Evolutionary conservation across 1,140 invertebrate species (phyloP), one percentile per base, ranked within the genome.

Genomic region (Trachymyrmex cornetzi): DNA sequence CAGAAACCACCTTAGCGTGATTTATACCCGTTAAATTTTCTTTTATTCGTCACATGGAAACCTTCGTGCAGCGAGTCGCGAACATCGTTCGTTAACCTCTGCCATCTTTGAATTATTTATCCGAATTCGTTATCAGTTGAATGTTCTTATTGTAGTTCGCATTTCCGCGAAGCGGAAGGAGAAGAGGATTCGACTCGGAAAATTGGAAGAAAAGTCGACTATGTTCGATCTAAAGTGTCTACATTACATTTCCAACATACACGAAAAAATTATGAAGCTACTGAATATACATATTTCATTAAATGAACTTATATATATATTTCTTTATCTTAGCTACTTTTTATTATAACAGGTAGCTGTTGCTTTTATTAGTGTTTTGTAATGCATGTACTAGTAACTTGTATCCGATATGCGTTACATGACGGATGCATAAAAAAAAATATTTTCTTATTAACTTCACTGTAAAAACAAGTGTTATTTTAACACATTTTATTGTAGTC

Each of bases 41-140:
- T 72, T 72, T 74, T 72, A 59, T 80, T 80, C 22, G 80, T 72
- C 80, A 74, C 64, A 66, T 9, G 50, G 30, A 55, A 57, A 55
- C 3, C 64, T 55, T 69, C 30, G 12, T 38, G 64, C 38, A 64
- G 0, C 44, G 19, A 81, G 67, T 72, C 34, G 38, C 3, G 27
- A 44, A 55, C 30, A 14, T 2, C 48, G 48, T 91, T 91, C 67
- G 38, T 85, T 89, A 84, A 90, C 86, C 79, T 79, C 7, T 88
- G 69, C 9, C 53, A 86, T 69, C 24, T 71, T 44, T 88, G 64
- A 90, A 89, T 91, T 91, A 89, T 91, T 89, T 85, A 91, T 75
- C 53, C 63, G 77, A 38, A 75, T 90, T 87, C 22, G 12, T 75
- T 64, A 79, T 27, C 5, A 24, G 6, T 11, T 2, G 22, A 53